Evolutionary conservation across 2,797 vertebrate species (phyloP).

Genomic region (Gadopsis marmoratus): DNA sequence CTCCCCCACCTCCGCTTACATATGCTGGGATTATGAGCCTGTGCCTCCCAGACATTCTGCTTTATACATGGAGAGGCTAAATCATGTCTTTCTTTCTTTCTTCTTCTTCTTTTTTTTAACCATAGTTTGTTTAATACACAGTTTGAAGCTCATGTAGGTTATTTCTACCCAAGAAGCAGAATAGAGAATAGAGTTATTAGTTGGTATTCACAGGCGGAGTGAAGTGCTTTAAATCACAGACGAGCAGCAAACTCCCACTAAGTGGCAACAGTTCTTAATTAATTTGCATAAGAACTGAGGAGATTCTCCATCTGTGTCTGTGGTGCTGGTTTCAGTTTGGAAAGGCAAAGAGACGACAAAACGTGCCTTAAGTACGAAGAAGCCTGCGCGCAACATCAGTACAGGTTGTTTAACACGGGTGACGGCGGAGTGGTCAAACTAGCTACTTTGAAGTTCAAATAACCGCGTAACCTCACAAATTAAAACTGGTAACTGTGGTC

Average conservation of each 20-base stretch:
- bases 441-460: too few species aligned
- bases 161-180: background rate
- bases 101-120: background rate
- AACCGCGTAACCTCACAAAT: background rate
- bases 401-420: background rate
- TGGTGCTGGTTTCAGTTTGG: slow-evolving; percentile 2
- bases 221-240: slow-evolving; percentile 12
- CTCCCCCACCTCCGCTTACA: slow-evolving; percentile 26
- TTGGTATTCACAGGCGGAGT: background rate
- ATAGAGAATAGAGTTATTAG: background rate
- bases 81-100: slow-evolving; percentile 8
- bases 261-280: background rate
- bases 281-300: background rate
- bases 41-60: slow-evolving; percentile 28
- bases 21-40: slow-evolving; percentile 31
- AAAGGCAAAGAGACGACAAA: background rate
- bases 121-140: slow-evolving; percentile 1
- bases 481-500: background rate
- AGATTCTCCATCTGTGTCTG: slow-evolving; percentile 6
- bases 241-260: background rate
- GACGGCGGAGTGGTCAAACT: background rate
- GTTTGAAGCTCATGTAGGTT: background rate
- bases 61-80: background rate
- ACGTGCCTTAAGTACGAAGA: background rate
- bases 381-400: background rate